Evolutionary conservation across 2,888 invertebrate species (phyloP), one percentile per base, ranked within the genome.

Genomic region (Chironomus tentans): DNA sequence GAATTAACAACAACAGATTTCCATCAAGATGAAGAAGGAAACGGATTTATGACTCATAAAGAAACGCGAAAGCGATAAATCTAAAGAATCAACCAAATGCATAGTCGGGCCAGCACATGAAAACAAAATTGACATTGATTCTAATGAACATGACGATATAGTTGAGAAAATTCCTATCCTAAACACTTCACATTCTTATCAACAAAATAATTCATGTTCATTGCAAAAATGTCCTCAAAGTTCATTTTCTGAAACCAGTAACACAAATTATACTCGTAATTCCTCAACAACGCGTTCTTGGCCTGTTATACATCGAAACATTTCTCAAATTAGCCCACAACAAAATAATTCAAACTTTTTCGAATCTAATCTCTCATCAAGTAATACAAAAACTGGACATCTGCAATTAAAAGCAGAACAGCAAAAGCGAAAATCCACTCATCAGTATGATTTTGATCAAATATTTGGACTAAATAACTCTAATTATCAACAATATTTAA

Each of bases 31-130:
- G 80, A 83, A 83, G 79, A 82, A 82, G 78, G 83, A 84, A 78
- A 83, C 83, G 68, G 84, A 84, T 80, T 84, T 84, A 84, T 84
- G 84, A 84, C 84, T 84, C 81, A 81, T 83, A 81, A 82, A 82
- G 79, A 80, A 81, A 74, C 82, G 82, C 77, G 80, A 81, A 78
- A 82, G 82, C 78, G 82, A 82, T 78, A 82, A 82, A 78, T 82
- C 82, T 78, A 84, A 83, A 78, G 84, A 84, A 80, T 81, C 82
- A 76, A 82, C 83, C 50, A 82, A 83, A 78, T 84, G 84, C 78
- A 82, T 83, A 76, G 83, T 83, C 76, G 84, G 84, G 79, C 83
- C 83, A 79, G 80, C 73, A 47, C 15, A 47, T 28, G 13, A n/a
- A 28, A 61, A 13, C 21, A 38, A 38, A 1, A 38, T 38, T 38